phyloP scores from a whole-genome alignment of 1,140 invertebrate species.

The Wasmannia auropunctata region DNA sequence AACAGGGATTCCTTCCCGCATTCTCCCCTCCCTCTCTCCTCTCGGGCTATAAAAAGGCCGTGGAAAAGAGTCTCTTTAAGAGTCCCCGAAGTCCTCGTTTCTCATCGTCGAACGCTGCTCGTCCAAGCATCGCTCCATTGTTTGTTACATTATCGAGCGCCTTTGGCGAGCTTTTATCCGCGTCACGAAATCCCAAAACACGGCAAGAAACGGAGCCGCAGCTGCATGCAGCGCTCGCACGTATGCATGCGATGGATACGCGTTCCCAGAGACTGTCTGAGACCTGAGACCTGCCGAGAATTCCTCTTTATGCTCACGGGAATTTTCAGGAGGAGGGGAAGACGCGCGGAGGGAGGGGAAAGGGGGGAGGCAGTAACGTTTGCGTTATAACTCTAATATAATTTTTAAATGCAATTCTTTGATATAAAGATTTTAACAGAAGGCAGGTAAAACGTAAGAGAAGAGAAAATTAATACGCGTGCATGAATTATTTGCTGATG shows the following conservation, averaged over 20 bases:
- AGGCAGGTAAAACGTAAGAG: not conserved
- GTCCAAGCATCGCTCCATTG: conserved; percentile 31
- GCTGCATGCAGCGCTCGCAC: conserved; percentile 11
- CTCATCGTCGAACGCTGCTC: conserved; percentile 45
- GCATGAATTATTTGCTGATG: conserved; percentile 7
- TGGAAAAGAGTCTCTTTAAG: conserved; percentile 24
- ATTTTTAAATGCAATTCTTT: conserved; percentile 19
- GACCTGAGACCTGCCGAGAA: not conserved
- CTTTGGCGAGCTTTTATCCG: conserved; percentile 47
- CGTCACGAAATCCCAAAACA: conserved; percentile 16
- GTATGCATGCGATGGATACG: conserved; percentile 23
- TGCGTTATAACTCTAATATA: conserved; percentile 30
- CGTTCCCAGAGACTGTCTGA: not conserved
- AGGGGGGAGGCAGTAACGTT: too few species aligned
- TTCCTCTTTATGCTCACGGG: not conserved
- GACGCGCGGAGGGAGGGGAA: too few species aligned
- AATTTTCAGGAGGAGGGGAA: too few species aligned
- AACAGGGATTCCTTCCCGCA: not conserved
- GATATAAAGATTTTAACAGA: conserved; percentile 4
- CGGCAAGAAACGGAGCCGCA: conserved; percentile 7
- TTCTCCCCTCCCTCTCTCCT: too few species aligned
- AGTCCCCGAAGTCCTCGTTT: conserved; percentile 9
- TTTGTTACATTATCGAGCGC: conserved; percentile 47
- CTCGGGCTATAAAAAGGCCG: conserved; percentile 3
- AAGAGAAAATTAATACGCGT: not conserved